Conservation (phyloP, 1,140 invertebrate species). For the Calliphora vicina region DNA sequence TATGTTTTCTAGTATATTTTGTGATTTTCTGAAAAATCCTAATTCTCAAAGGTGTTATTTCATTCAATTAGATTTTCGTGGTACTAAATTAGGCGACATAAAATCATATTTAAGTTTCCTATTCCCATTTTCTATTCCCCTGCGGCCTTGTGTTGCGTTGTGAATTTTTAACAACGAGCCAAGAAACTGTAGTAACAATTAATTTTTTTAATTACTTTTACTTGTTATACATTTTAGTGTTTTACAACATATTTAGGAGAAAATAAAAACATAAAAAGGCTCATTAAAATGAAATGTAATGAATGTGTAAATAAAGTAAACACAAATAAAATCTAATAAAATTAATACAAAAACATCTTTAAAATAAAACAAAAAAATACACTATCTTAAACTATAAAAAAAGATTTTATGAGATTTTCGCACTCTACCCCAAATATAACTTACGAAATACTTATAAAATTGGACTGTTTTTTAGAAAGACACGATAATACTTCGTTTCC, state of each 20-base stretch:
- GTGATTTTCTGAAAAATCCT: not conserved
- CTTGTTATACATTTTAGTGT: not conserved
- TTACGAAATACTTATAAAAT: too few relatives aligned
- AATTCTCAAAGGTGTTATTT: slow-evolving; percentile 3
- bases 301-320: not conserved
- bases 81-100: not conserved
- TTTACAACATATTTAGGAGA: slow-evolving; percentile 12
- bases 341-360: not conserved
- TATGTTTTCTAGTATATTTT: not conserved
- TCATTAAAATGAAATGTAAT: not conserved
- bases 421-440: not conserved
- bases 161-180: not conserved
- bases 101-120: not conserved
- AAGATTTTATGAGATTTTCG: not conserved
- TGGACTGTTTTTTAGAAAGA: too few relatives aligned
- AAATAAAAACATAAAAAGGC: not conserved
- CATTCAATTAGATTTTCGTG: not conserved
- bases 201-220: not conserved
- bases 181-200: not conserved
- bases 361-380: not conserved
- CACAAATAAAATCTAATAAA: not conserved
- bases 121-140: not conserved
- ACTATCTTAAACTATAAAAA: not conserved
- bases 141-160: not conserved
- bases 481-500: too few relatives aligned